These are phyloP conservation scores for Benthosema pterotum DNA, from an alignment of 2,797 vertebrate genomes.

Conservation along the genomic window DNA sequence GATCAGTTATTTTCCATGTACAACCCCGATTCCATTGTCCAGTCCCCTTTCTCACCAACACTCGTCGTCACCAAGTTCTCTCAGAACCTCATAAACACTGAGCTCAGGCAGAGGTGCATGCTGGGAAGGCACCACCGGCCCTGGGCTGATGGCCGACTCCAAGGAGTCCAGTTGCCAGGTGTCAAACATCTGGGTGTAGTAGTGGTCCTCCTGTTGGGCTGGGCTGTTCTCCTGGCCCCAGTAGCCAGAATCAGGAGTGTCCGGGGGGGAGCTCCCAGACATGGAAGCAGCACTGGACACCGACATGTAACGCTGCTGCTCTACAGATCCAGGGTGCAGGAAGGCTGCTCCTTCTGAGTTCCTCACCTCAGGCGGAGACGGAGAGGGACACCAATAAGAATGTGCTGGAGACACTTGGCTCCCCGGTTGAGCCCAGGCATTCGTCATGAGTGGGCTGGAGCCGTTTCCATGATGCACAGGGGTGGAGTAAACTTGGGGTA, in stretches of 20 bases:
- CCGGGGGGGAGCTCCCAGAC: constrained; percentile 60
- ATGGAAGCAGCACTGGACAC: constrained; percentile 6
- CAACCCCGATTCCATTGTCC: constrained; percentile 28
- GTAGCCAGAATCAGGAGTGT: constrained; percentile 73
- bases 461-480: constrained; percentile 34
- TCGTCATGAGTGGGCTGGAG: constrained; percentile 34
- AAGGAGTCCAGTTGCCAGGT: constrained; percentile 44
- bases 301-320: constrained; percentile 46
- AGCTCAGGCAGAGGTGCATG: constrained; percentile 66
- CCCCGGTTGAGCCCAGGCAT: constrained; percentile 53
- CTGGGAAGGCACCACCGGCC: constrained; percentile 10
- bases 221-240: constrained; percentile 66
- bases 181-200: constrained; percentile 46
- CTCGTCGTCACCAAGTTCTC: constrained; percentile 73
- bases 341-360: constrained; percentile 21
- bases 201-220: constrained; percentile 12
- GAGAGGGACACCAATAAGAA: constrained; percentile 55
- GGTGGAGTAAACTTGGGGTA: constrained; percentile 40
- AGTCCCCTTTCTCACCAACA: constrained; percentile 48
- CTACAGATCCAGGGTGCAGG: constrained; percentile 48
- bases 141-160: constrained; percentile 12
- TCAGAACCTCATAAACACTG: constrained; percentile 77
- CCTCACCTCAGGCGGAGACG: constrained; percentile 51
- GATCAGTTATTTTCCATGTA: constrained; percentile 21
- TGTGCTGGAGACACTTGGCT: constrained; percentile 38